Percentiles rank a stretch among this genome's conserved stretches.
These are phyloP conservation scores for Brachionus angularis DNA, from an alignment of 1,140 invertebrate species.

Conservation along the genomic window DNA sequence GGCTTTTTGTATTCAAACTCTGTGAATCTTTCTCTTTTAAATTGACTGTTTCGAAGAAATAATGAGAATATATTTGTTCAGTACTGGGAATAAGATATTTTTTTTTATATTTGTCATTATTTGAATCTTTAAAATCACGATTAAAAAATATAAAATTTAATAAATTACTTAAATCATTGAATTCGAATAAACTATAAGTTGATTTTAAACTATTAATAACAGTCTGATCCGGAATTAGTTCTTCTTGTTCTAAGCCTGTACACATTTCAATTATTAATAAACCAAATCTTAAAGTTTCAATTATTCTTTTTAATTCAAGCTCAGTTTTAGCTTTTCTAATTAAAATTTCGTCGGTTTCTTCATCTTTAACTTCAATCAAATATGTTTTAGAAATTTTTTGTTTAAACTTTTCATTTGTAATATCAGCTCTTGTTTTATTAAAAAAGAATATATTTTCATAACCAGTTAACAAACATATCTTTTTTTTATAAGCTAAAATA, in stretches of 20 bases:
- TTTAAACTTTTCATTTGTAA: constrained; percentile 4
- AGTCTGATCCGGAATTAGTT: constrained; percentile 1
- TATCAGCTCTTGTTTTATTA: not conserved
- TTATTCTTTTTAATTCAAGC: not conserved
- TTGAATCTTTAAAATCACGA: not conserved
- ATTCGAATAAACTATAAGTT: not conserved
- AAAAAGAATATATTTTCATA: constrained; percentile 27
- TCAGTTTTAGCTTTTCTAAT: constrained; percentile 11
- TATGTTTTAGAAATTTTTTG: constrained; percentile 14
- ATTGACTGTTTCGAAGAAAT: not conserved
- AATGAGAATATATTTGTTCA: constrained; percentile 7
- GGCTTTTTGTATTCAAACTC: not conserved
- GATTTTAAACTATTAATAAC: not conserved
- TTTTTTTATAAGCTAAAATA: constrained; percentile 26
- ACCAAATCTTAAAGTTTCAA: constrained; percentile 20
- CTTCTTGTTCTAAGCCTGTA: not conserved
- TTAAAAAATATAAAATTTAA: constrained; percentile 36
- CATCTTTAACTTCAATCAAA: not conserved
- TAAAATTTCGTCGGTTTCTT: not conserved
- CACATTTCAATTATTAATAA: constrained; percentile 22
- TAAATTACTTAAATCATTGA: not conserved
- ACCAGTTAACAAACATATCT: constrained; percentile 18
- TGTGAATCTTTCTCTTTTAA: not conserved
- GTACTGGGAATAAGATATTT: constrained; percentile 1
- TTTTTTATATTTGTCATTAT: constrained; percentile 9